A percentile compares a stretch with the other conserved stretches of the same genome.
Evolutionary conservation across 2,888 invertebrate species (phyloP).

Genomic region (Prenolepis imparis): DNA sequence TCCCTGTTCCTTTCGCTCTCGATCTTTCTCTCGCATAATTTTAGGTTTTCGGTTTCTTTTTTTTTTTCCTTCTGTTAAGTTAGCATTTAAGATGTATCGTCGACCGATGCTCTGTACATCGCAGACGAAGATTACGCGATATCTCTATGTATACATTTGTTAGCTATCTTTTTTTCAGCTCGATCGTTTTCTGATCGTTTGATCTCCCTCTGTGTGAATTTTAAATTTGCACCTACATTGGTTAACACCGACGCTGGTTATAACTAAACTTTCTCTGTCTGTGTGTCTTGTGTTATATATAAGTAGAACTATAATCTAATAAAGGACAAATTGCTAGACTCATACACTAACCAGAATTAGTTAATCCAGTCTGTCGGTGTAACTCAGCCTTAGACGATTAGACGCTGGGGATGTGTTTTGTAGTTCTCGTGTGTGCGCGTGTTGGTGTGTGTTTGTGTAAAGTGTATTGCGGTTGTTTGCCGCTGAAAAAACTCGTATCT

Average conservation of each 20-base stretch:
- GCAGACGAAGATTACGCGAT: slow-evolving; percentile 75
- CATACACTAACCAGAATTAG: slow-evolving; percentile 25
- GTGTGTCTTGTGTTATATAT: slow-evolving; percentile 8
- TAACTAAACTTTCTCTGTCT: slow-evolving; percentile 24
- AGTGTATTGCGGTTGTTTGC: slow-evolving; percentile 41
- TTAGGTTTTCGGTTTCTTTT: slow-evolving; percentile 38
- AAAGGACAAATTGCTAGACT: slow-evolving; percentile 43
- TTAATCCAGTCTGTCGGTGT: slow-evolving; percentile 49
- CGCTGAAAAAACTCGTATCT: slow-evolving; percentile 50
- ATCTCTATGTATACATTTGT: slow-evolving; percentile 73
- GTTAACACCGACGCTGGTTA: slow-evolving; percentile 43
- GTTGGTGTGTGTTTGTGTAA: slow-evolving; percentile 34
- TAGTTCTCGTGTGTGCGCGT: slow-evolving; percentile 35
- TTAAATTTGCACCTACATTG: slow-evolving; percentile 46
- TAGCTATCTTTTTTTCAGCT: slow-evolving; percentile 24
- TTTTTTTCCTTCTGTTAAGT: slow-evolving; percentile 50
- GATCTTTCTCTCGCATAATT: slow-evolving; percentile 44
- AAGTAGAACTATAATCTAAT: slow-evolving; percentile 45
- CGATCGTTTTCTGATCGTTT: slow-evolving; percentile 35
- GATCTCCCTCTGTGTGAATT: slow-evolving; percentile 48
- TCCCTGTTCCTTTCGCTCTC: slow-evolving; percentile 40
- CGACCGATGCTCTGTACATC: slow-evolving; percentile 73
- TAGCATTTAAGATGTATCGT: slow-evolving; percentile 50
- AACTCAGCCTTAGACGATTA: slow-evolving; percentile 54
- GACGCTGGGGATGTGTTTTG: slow-evolving; percentile 44